Percentiles rank a stretch among this genome's conserved stretches.
These are phyloP conservation scores for Pristionchus maxplancki DNA, from an alignment of 2,888 invertebrate species.

Conservation along the genomic window DNA sequence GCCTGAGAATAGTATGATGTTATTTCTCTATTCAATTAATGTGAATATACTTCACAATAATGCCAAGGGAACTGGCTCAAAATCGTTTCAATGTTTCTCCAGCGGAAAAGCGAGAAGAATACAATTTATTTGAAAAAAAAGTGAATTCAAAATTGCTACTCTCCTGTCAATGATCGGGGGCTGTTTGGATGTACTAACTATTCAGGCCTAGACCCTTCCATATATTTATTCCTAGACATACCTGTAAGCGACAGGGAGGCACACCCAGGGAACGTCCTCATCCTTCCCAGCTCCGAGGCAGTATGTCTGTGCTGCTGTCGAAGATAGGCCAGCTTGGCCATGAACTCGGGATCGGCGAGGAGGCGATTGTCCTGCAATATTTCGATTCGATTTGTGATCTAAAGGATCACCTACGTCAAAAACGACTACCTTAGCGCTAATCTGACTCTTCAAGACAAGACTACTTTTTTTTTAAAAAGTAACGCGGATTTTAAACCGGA, in stretches of 20 bases:
- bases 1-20: not conserved
- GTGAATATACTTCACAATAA: not conserved
- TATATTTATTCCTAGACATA: too few species aligned
- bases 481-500: too few species aligned
- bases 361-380: constrained; percentile 20
- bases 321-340: constrained; percentile 48
- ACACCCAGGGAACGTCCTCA: constrained; percentile 31
- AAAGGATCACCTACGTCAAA: too few species aligned
- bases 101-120: too few species aligned
- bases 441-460: too few species aligned
- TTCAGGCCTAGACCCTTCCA: too few species aligned
- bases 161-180: too few species aligned
- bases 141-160: not conserved
- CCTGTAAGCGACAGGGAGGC: constrained; percentile 9
- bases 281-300: constrained; percentile 17
- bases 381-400: too few species aligned
- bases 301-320: constrained; percentile 46
- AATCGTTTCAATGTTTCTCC: not conserved
- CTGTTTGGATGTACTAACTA: too few species aligned
- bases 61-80: not conserved
- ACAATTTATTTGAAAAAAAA: not conserved
- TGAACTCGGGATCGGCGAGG: constrained; percentile 36
- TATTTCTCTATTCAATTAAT: too few species aligned
- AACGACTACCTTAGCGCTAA: too few species aligned
- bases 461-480: too few species aligned